Base-by-base conservation (phyloP, 2,888 invertebrate genomes). In the Drosophila mimica region DNA sequence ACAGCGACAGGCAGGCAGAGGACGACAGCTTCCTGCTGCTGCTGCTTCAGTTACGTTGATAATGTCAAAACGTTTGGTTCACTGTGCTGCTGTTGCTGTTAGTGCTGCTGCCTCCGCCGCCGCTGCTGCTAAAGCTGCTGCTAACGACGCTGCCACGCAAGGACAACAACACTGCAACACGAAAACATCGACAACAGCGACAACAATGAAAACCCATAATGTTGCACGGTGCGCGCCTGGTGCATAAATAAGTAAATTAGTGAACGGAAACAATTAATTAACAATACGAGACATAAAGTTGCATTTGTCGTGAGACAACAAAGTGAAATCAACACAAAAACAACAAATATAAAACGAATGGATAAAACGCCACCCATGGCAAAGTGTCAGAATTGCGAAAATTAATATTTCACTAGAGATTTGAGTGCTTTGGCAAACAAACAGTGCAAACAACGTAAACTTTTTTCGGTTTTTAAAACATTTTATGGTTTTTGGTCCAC, bases 11-110 rank as follows among this genome's bases (percentile, higher is more conserved):
- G 76, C 81, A 49, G 28, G 52, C 57, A 76, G 76, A 69, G 74
- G 69, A 87, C 87, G 90, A 83, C 88, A 87, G 90, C 87, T 90
- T 87, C 83, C 89, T 87, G 89, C 89, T 82, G 85, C 89, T 82
- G 83, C 76, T 78, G 81, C 87, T 89, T 91, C 85, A 91, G 91
- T 91, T 92, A 82, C 87, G 86, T 90, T 92, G 88, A 92, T 91
- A 90, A 91, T 91, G 92, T 88, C 91, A 85, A 87, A 88, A 81
- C 85, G 92, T 82, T 81, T 84, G 83, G 92, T 86, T 87, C 87
- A 81, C 76, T 89, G 70, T 85, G 88, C 80, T 79, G 89, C 74
- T 70, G 81, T 58, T 70, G 69, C 30, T 58, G 52, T 57, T 58
- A 52, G 51, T 40, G 69, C 30, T 25, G 63, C 62, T 53, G 57